phyloP scores from a whole-genome alignment of 23 tunicate species.

The Trididemnum miniatum region DNA sequence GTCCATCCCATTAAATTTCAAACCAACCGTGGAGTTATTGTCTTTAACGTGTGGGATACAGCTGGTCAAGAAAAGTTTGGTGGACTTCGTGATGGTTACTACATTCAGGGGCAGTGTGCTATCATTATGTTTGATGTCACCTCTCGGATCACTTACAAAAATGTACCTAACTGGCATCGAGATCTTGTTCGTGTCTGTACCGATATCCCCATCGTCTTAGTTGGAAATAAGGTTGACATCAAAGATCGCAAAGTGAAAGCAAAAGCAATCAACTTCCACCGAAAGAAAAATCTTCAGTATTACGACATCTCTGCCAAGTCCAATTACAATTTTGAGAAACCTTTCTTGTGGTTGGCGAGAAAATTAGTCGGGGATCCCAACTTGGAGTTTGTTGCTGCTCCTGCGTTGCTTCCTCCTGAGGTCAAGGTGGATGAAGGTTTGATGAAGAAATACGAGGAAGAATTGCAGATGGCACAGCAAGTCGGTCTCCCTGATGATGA shows the following conservation, averaged over 20 bases:
- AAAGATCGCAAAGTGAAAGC: constrained; percentile 99
- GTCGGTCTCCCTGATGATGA: constrained; percentile 96
- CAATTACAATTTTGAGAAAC: constrained; percentile 98
- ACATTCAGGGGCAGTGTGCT: constrained; percentile 95
- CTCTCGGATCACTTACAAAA: constrained; percentile 94
- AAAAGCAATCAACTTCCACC: constrained; percentile 91
- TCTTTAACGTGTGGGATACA: constrained; percentile 98
- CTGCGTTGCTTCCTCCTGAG: constrained; percentile 97
- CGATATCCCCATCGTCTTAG: constrained; percentile 91
- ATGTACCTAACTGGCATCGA: constrained; percentile 98
- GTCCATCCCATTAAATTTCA: constrained; percentile 93
- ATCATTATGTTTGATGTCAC: constrained; percentile 99
- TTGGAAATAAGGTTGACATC: constrained; percentile 99
- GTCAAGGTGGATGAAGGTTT: constrained; percentile 54
- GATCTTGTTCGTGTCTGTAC: constrained; percentile 96
- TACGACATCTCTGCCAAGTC: constrained; percentile 99
- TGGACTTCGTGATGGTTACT: constrained; percentile 97
- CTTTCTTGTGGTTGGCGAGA: constrained; percentile 89
- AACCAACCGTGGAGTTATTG: constrained; percentile 79
- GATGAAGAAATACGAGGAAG: constrained; percentile 80
- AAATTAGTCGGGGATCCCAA: constrained; percentile 93
- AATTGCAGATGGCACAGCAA: constrained; percentile 64
- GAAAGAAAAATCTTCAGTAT: constrained; percentile 96
- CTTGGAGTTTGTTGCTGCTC: constrained; percentile 91
- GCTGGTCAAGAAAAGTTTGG: constrained; percentile 99